Evolutionary conservation across 1,140 invertebrate genomes (phyloP), one percentile per base, ranked within the genome.

Genomic region (Heliconius eleuchia): DNA sequence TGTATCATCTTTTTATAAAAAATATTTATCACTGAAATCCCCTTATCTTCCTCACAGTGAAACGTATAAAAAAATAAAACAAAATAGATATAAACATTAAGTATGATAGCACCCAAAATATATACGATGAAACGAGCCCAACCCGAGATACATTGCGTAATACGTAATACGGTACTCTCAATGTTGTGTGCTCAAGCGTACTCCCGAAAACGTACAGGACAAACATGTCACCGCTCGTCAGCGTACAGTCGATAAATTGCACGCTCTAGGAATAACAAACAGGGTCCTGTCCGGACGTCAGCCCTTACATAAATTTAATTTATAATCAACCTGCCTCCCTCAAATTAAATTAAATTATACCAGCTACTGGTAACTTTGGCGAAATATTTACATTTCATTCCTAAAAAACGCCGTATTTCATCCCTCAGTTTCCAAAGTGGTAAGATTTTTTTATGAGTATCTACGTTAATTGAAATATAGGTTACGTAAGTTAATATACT

Each of bases 301-400:
- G 80, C 78, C 85, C 84, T 85, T 86, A 89, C 87, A 92, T 91
- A 92, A 92, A 92, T 92, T 92, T 88, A 91, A 92, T 92, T 91
- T 91, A 91, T 91, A 92, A 91, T 92, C 89, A 91, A 91, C 87
- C 86, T 82, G 77, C 82, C 83, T 80, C 82, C 89, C 86, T 72
- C 81, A 86, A 89, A 90, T 88, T 83, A 91, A 91, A 91, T 91
- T 88, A 89, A 91, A 91, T 91, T 92, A 89, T 89, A 91, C 89
- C 86, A 88, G 88, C 84, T 85, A 86, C 79, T 85, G 84, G 85
- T 79, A 86, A 87, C 87, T 88, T 89, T 78, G 83, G 77, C 82
- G 85, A 90, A 87, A 90, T 85, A 89, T 90, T 92, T 89, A 90
- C 83, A 87, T 88, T 90, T 87, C 81, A 74, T 82, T 87, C 73